Base-by-base conservation (phyloP, 2,797 vertebrate genomes). In the Ambastaia sidthimunki region DNA sequence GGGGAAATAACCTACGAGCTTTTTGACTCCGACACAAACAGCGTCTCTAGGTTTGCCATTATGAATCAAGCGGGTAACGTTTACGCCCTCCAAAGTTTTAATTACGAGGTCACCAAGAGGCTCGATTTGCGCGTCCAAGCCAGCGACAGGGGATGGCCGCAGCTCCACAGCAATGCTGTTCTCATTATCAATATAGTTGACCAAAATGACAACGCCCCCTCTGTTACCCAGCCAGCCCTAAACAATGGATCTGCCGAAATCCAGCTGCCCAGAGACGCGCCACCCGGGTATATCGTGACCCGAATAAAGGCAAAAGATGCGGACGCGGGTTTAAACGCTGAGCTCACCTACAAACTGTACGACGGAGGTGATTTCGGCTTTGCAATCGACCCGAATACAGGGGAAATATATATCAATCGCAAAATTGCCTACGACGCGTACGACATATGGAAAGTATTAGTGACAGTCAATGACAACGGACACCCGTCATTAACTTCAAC, bases 81-180 rank as follows among this genome's bases (percentile, higher is more conserved):
- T 66, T 98, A 98, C 25, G 97, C 97, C 0, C 91, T 98, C 23
- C 94, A 97, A 76, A 97, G 95, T n/a, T 98, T 98, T 81, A 97
- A 98, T 89, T 96, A 97, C 0, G 97, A 99, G 86, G 92, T 95
- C 7, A 95, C 97, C 85, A 95, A 93, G 83, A 94, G 95, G 83
- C 62, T 98, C 11, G 96, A 98, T 82, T 87, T 98, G 48, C 92
- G 95, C 69, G 88, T 99, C 72, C 96, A 96, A 77, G 97, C 97
- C 0, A 96, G 93, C 3, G 97, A 99, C 1, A 94, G 96, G 7
- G 97, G 97, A 2, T 94, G 94, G 62, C 97, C 97, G 0, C 96
- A 95, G 90, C 96, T 98, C 41, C 96, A 96, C 88, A 95, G 94
- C 89, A 96, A 91, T 37, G 92, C 96, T 0, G 86, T 95, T 62